phyloP scores from a whole-genome alignment of 1,140 invertebrate genomes.

The Radopholus similis region DNA sequence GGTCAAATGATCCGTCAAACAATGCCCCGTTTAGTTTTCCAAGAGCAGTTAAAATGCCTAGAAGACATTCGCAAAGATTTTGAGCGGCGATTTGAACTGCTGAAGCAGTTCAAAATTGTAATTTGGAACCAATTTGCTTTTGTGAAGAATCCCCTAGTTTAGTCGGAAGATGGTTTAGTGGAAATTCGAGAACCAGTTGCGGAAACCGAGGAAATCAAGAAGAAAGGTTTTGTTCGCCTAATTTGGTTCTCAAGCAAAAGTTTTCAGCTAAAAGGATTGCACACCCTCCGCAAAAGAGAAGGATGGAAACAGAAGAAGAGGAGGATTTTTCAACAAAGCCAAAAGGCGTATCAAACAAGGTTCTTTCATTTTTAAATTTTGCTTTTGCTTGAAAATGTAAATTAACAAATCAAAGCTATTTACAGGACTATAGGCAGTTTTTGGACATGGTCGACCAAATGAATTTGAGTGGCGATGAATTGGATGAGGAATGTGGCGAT shows the following conservation, averaged over 20 bases:
- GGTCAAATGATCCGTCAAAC: too few species aligned
- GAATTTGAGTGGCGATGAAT: conserved; percentile 19
- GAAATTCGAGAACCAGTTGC: neutral
- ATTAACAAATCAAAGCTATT: too few species aligned
- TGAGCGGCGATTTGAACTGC: conserved; percentile 6
- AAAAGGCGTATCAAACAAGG: conserved; percentile 14
- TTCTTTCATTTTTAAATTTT: neutral
- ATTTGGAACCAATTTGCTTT: too few species aligned
- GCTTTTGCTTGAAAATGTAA: conserved; percentile 11
- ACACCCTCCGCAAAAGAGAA: conserved; percentile 6
- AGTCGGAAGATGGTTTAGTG: conserved; percentile 1
- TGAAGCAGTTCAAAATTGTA: too few species aligned
- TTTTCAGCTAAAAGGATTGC: neutral
- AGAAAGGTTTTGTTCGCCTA: neutral
- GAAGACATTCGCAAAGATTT: conserved; percentile 3
- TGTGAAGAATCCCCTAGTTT: too few species aligned
- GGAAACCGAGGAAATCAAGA: neutral
- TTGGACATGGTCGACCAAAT: conserved; percentile 10
- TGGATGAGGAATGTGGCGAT: conserved; percentile 1
- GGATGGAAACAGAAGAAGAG: neutral
- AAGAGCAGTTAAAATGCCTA: neutral
- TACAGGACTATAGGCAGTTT: conserved; percentile 25
- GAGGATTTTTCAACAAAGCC: neutral
- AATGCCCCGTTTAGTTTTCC: too few species aligned
- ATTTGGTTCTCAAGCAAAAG: neutral